Conservation (phyloP, 2,113 vertebrate species). For the Meles meles region DNA sequence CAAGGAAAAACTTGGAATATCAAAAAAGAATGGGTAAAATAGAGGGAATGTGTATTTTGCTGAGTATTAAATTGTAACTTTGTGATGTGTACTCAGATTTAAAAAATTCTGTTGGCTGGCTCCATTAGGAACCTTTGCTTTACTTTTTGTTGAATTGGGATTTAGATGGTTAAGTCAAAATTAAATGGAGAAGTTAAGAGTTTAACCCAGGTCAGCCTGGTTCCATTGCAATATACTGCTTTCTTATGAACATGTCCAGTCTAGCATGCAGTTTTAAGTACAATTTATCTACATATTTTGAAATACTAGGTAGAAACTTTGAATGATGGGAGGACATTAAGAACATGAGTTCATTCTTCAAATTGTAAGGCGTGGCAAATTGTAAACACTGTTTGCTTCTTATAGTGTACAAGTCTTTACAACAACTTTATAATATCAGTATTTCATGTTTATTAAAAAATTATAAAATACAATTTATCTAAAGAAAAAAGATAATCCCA, state of each 20-base stretch:
- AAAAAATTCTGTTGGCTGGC: neutral
- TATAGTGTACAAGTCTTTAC: neutral
- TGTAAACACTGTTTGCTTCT: conserved; percentile 21
- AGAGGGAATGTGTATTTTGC: neutral
- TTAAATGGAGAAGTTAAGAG: conserved; percentile 20
- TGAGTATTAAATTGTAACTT: neutral
- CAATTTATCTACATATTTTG: neutral
- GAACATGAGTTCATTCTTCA: conserved; percentile 19
- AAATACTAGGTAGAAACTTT: neutral
- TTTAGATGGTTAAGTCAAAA: conserved; percentile 12
- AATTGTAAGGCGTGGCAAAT: neutral
- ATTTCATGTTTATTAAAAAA: conserved; percentile 15
- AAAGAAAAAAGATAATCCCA: neutral
- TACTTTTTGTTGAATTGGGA: neutral
- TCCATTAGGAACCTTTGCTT: conserved; percentile 17
- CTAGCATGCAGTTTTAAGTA: neutral
- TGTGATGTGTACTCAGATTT: neutral
- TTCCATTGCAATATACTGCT: neutral
- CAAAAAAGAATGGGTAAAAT: neutral
- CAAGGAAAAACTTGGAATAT: neutral
- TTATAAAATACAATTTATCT: conserved; percentile 21
- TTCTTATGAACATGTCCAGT: neutral
- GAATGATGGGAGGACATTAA: conserved; percentile 19
- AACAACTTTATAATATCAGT: neutral
- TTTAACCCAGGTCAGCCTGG: neutral